Conservation (phyloP, 2,888 invertebrate species). For the Ennomos fuscantarius region DNA sequence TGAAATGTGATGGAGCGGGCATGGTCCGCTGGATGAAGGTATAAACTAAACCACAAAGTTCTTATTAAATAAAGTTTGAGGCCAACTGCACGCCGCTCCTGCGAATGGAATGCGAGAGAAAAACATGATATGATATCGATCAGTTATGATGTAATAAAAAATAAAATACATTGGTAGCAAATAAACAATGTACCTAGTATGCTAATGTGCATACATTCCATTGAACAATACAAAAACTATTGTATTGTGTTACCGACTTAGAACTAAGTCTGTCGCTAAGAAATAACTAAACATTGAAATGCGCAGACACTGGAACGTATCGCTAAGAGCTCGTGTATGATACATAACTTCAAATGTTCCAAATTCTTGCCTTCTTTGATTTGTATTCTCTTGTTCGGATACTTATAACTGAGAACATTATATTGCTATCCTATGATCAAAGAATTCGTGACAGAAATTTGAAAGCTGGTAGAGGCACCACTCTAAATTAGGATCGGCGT, state of each 20-base stretch:
- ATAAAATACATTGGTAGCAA: constrained; percentile 3
- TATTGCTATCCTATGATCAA: no score
- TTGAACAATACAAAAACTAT: constrained; percentile 13
- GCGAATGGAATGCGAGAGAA: constrained; percentile 32
- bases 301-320: no score
- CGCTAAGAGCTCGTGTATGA: no score
- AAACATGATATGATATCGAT: constrained; percentile 21
- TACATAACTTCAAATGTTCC: no score
- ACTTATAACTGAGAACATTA: no score
- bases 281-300: no score
- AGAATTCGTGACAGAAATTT: constrained; percentile 1
- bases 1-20: constrained; percentile 15
- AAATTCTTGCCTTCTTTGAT: no score
- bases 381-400: no score
- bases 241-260: background rate
- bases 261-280: no score
- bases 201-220: constrained; percentile 14
- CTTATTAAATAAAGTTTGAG: constrained; percentile 34
- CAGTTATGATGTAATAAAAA: constrained; percentile 18
- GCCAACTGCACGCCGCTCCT: constrained; percentile 37
- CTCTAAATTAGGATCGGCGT: constrained; percentile 6
- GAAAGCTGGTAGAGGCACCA: background rate
- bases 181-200: background rate
- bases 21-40: constrained; percentile 13
- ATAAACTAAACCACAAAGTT: constrained; percentile 11